These are phyloP conservation scores for Apostichopus japonicus DNA, from an alignment of 35 echinoderm and acorn worm genomes.

Conservation along the genomic window DNA sequence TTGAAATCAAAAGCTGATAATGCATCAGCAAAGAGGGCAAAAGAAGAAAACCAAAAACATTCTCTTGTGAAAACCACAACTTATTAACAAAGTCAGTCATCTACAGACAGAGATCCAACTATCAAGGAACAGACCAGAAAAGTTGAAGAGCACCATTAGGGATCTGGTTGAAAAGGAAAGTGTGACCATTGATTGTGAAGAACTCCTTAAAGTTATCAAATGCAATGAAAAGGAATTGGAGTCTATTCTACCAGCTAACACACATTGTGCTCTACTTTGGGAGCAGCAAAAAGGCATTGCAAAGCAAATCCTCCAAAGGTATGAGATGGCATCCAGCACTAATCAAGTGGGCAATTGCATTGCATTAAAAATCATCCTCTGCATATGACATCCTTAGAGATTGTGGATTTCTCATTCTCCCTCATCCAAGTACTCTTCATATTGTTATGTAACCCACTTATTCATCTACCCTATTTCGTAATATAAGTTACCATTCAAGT, in stretches of 20 bases:
- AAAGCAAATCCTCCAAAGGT: slow-evolving; percentile 36
- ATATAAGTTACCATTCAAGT: too few relatives aligned
- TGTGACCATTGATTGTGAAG: neutral
- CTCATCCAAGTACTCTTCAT: slow-evolving; percentile 58
- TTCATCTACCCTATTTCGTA: too few relatives aligned
- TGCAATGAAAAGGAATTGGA: too few relatives aligned
- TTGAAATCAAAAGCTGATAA: too few relatives aligned
- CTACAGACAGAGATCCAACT: neutral
- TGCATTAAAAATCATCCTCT: slow-evolving; percentile 66
- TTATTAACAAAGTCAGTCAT: slow-evolving; percentile 36
- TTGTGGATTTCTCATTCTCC: slow-evolving; percentile 56
- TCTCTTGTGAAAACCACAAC: too few relatives aligned
- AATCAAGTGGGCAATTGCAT: slow-evolving; percentile 65
- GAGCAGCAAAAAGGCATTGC: slow-evolving; percentile 60
- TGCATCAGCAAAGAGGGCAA: neutral
- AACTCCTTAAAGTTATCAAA: too few relatives aligned
- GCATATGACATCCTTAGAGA: slow-evolving; percentile 64
- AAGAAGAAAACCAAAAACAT: neutral
- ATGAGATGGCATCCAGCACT: slow-evolving; percentile 82
- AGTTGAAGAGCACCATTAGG: neutral
- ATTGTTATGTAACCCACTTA: too few relatives aligned
- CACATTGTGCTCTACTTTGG: too few relatives aligned
- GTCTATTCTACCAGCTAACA: too few relatives aligned
- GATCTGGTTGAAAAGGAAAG: slow-evolving; percentile 37
- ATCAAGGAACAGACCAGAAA: neutral